Base-by-base conservation (phyloP, 2,797 vertebrate species). In the Acanthurus leucopareius region DNA sequence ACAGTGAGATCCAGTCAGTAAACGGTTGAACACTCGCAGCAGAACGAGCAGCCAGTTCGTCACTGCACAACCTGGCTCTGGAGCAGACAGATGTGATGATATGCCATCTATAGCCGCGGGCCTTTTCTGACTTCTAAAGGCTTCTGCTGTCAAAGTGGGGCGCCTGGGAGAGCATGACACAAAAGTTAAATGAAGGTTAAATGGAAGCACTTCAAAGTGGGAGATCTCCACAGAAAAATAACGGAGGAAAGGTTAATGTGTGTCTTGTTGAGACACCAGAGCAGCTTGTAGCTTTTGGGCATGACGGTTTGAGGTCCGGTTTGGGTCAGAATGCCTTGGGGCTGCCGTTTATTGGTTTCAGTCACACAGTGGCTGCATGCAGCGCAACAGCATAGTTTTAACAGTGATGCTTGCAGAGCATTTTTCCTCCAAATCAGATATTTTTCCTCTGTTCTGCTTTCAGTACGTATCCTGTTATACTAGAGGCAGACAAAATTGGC, bases 171-270 rank as follows among this genome's bases (percentile, higher is more conserved):
- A 1, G 73, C 86, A 78, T 65, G 86, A 92, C 91, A 91, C 90
- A 73, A 88, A 91, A 91, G 91, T 94, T 92, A 93, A 92, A 93
- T 93, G 89, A 94, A 95, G 94, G 89, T 95, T 95, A 95, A 95
- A 92, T 84, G 88, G 91, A 92, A 86, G 86, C 90, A 88, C 93
- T 94, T 94, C 87, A 94, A 94, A 94, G 93, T 88, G 86, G 88
- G 89, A 80, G 86, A 91, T 90, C 92, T 86, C 68, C 70, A 70
- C 80, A 83, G 88, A 86, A 83, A 92, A 88, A 89, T 82, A 91
- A 90, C 71, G 91, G 42, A 47, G 84, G 73, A 90, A 91, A 94
- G 94, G 94, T 95, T 94, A 94, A 94, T 93, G 90, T 61, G 86
- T 83, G 91, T 87, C 91, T 92, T 94, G 93, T 95, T 89, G 91